Evolutionary conservation across 2,113 vertebrate genomes (phyloP).

Genomic region (Tupaia tana): DNA sequence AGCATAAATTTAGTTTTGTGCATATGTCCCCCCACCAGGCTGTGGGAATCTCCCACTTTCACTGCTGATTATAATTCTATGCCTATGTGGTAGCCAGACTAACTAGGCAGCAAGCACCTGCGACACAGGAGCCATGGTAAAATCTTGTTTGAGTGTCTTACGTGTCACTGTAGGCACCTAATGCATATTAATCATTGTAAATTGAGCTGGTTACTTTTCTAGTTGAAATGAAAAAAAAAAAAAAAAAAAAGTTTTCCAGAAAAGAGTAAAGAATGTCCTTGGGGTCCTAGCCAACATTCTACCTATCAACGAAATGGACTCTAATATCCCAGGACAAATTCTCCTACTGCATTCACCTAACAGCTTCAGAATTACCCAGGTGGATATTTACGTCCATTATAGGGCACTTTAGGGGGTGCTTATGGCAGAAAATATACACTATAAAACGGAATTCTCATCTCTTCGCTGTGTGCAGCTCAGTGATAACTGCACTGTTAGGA

Average conservation of each 20-base stretch:
- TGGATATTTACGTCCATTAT: constrained; percentile 62
- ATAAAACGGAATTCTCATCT: constrained; percentile 70
- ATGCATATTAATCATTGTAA: constrained; percentile 14
- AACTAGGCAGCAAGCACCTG: neutral
- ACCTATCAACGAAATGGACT: constrained; percentile 56
- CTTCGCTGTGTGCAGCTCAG: constrained; percentile 66
- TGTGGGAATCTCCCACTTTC: neutral
- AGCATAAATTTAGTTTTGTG: neutral
- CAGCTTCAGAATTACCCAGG: constrained; percentile 28
- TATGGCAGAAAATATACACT: constrained; percentile 58
- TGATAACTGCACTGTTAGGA: constrained; percentile 68
- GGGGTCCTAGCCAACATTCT: neutral
- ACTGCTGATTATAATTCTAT: neutral
- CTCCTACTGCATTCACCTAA: neutral
- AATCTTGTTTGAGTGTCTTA: neutral
- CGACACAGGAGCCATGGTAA: neutral
- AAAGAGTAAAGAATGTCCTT: constrained; percentile 9
- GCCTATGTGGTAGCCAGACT: neutral
- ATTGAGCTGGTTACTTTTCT: neutral
- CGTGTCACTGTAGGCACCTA: neutral
- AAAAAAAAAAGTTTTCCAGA: constrained; percentile 31
- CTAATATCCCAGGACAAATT: constrained; percentile 28
- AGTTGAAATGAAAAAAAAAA: neutral
- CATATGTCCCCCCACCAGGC: neutral
- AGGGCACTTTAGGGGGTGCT: constrained; percentile 53